Conservation (phyloP, 2,113 vertebrate genomes). For the Sander vitreus region DNA sequence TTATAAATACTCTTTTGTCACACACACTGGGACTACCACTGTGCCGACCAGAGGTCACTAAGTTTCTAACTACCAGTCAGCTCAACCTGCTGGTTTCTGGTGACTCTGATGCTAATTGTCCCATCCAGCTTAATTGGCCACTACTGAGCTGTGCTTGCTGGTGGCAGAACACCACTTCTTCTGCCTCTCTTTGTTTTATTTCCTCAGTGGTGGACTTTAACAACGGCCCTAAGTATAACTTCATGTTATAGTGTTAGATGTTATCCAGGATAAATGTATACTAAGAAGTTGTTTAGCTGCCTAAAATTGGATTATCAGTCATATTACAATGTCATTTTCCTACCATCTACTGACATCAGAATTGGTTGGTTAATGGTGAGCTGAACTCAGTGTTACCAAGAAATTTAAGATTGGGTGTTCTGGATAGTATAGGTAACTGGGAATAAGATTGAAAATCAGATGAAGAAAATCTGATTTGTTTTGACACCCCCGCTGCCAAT, state of each 20-base stretch:
- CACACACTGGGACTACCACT: background rate
- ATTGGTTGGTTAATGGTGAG: too few species aligned
- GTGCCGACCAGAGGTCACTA: background rate
- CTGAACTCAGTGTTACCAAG: background rate
- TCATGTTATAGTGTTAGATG: too few species aligned
- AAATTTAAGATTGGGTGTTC: too few species aligned
- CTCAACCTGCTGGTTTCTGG: slow-evolving; percentile 1
- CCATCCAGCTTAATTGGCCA: slow-evolving; percentile 11
- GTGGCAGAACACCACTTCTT: background rate
- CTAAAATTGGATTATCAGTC: too few species aligned
- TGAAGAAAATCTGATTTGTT: slow-evolving; percentile 1
- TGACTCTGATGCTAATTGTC: slow-evolving; percentile 36
- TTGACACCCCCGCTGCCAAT: background rate
- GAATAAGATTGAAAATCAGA: background rate
- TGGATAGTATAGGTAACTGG: background rate
- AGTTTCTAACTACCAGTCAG: slow-evolving; percentile 7
- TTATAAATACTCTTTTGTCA: slow-evolving; percentile 3
- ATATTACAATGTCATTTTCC: too few species aligned
- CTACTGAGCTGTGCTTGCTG: background rate
- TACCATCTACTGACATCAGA: too few species aligned
- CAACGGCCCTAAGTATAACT: background rate
- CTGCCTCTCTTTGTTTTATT: slow-evolving; percentile 8
- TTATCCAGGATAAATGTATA: background rate
- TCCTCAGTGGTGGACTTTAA: background rate
- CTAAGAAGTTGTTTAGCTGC: too few species aligned